Base-by-base conservation (phyloP, 1,140 invertebrate species). In the Lucilia sericata region DNA sequence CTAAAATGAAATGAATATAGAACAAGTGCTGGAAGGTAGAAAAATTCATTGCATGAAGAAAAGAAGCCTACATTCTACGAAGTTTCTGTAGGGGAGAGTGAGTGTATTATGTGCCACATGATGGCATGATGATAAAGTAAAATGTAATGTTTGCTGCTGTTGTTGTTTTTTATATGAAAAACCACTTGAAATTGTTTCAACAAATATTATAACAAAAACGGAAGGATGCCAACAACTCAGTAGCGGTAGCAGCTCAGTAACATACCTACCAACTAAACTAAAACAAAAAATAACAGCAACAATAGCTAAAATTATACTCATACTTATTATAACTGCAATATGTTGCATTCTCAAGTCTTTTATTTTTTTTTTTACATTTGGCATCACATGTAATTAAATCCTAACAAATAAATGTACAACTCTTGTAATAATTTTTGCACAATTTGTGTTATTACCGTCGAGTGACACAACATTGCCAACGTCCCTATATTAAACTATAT, bases 191-290 rank as follows among this genome's bases (percentile, higher is more conserved):
- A 70, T 70, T 70, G 65, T 70, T 70, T n/a, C 65, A 19, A 70
- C 21, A 70, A 70, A 70, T 70, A 70, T 70, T 70, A n/a, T 21
- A 21, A 70, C 65, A 70, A 70, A 19, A 70, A 21, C 65, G 65
- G 65, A 70, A 70, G 65, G 65, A 70, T 70, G 65, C 65, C 65
- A 70, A 70, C 65, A 70, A 70, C 65, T 21, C 65, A 19, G 65
- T 19, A 70, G 21, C 9, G 65, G 8, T 70, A 21, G 10, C 9
- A 25, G 19, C n/a, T 70, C 7, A 70, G 21, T 70, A 9, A 21
- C n/a, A 9, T n/a, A 60, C 7, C 2, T n/a, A n/a, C 55, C 0
- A 17, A 7, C 14, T n/a, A 7, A 17, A 60, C 14, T 14, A 60
- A 12, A 60, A n/a, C 55, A 60, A 60, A 17, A 60, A 60, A 60